A percentile compares a stretch with the other conserved stretches of the same genome.
phyloP scores from a whole-genome alignment of 1,140 invertebrate genomes.

The Diprion similis region DNA sequence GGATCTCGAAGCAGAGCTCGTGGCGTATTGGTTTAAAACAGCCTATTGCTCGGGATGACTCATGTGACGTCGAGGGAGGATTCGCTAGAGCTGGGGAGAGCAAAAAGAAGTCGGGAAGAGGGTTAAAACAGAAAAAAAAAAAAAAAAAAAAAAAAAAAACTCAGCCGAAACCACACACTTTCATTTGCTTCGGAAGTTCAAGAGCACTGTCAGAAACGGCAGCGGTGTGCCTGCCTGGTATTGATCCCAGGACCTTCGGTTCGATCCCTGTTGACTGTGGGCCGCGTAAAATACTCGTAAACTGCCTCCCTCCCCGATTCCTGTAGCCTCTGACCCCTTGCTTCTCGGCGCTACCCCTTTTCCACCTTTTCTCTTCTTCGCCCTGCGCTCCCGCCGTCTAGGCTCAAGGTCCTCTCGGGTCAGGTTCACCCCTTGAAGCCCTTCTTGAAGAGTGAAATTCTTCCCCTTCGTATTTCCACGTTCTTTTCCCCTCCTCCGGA shows the following conservation, averaged over 20 bases:
- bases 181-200: constrained; percentile 1
- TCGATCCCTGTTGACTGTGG: constrained; percentile 3
- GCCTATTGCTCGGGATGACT: neutral
- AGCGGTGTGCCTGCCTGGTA: neutral
- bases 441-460: constrained; percentile 1
- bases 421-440: neutral
- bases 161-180: neutral
- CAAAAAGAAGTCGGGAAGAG: neutral
- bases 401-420: constrained; percentile 3
- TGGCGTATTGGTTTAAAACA: neutral
- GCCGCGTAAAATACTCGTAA: neutral
- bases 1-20: neutral
- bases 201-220: neutral
- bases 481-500: neutral
- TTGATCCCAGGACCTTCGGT: constrained; percentile 1
- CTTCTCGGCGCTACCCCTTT: too few species aligned
- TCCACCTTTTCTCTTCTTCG: too few species aligned
- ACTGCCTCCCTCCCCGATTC: neutral
- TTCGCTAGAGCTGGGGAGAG: neutral
- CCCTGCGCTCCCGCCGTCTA: neutral
- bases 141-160: neutral
- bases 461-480: too few species aligned
- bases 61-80: neutral
- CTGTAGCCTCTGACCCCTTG: too few species aligned
- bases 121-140: too few species aligned